Percentiles rank a stretch among this genome's conserved stretches.
These are phyloP conservation scores for Drosophila macrospina DNA, from an alignment of 2,888 invertebrate genomes.

Conservation along the genomic window DNA sequence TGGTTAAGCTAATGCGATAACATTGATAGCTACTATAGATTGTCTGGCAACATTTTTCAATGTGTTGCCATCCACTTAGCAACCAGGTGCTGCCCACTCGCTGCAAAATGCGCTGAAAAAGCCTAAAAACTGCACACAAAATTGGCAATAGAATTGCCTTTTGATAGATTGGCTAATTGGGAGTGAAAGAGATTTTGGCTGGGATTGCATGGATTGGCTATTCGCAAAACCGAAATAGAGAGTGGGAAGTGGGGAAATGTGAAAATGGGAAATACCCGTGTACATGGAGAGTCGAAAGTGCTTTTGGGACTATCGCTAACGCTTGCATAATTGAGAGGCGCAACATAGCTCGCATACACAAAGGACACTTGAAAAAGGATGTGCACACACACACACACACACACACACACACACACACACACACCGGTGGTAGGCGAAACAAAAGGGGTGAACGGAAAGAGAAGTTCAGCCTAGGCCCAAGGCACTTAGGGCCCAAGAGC, in stretches of 20 bases:
- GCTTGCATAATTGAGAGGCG: constrained; percentile 62
- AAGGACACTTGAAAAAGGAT: constrained; percentile 57
- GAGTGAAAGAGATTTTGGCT: neutral
- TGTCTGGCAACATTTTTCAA: neutral
- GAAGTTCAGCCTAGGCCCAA: constrained; percentile 26
- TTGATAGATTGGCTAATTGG: constrained; percentile 16
- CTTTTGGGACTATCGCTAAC: constrained; percentile 57
- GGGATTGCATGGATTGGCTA: constrained; percentile 34
- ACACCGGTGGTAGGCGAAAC: neutral
- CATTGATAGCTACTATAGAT: too few relatives aligned
- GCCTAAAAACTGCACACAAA: neutral
- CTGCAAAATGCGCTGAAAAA: neutral
- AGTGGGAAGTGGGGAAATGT: neutral
- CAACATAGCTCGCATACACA: constrained; percentile 43
- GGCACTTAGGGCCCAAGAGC: constrained; percentile 44
- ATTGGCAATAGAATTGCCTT: constrained; percentile 2
- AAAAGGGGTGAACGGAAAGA: neutral
- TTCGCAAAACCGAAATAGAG: constrained; percentile 20
- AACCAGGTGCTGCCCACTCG: constrained; percentile 8
- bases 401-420: constrained; percentile 19
- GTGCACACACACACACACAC: constrained; percentile 27
- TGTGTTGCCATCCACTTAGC: neutral
- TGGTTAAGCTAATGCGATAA: too few relatives aligned
- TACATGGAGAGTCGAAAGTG: constrained; percentile 32
- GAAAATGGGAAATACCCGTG: constrained; percentile 2